phyloP scores from a whole-genome alignment of 30 jellyfish, hydroid and myxozoan species.

The Cassiopea andromeda region DNA sequence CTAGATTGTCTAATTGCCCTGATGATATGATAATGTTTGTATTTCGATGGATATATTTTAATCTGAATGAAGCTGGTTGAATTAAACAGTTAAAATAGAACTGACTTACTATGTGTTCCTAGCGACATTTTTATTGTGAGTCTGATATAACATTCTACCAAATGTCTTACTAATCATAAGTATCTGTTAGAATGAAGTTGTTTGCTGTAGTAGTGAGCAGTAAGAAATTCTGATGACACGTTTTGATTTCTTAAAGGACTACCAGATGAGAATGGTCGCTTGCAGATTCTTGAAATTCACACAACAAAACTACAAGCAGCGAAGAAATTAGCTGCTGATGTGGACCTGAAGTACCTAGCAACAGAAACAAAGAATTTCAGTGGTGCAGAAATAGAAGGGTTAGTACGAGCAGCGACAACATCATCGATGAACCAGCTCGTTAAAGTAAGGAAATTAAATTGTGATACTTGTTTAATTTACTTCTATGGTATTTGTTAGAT shows the following conservation, averaged over 20 bases:
- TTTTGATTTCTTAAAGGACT: conserved; percentile 51
- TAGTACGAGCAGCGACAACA: conserved; percentile 99
- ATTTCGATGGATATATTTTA: no score
- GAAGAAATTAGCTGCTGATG: conserved; percentile 71
- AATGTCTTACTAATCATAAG: no score
- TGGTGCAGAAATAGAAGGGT: conserved; percentile 99
- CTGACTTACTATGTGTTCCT: no score
- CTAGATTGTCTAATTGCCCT: no score
- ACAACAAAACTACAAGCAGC: conserved; percentile 73
- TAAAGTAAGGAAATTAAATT: conserved; percentile 19
- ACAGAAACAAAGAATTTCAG: conserved; percentile 93
- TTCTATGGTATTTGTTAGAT: no score
- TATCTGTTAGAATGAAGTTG: background rate
- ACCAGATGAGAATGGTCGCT: conserved; percentile 95
- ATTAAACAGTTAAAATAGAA: no score
- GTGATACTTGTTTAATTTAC: background rate
- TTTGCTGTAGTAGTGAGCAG: background rate
- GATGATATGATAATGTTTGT: no score
- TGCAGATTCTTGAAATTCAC: conserved; percentile 92
- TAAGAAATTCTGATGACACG: background rate
- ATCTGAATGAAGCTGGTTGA: no score
- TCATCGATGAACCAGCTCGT: conserved; percentile 93
- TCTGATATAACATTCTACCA: no score
- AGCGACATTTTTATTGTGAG: no score
- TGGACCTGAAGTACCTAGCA: conserved; percentile 70